These are phyloP conservation scores for Bujurquina vittata DNA, from an alignment of 2,113 vertebrate genomes.

Conservation along the genomic window DNA sequence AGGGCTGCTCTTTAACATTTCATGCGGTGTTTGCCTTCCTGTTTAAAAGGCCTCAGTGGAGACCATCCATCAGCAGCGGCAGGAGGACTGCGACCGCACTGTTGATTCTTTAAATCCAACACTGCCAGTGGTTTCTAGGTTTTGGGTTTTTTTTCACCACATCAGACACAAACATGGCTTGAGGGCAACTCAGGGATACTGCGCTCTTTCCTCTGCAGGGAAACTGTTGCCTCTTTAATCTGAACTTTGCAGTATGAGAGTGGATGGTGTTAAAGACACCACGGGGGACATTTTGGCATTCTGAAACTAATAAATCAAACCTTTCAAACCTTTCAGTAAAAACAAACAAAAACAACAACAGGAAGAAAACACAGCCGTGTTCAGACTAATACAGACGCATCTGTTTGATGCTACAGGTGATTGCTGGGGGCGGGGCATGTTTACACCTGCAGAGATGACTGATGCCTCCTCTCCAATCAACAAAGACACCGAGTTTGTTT, in stretches of 20 bases:
- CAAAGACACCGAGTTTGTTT: neutral
- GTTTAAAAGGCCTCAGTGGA: constrained; percentile 20
- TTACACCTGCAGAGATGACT: neutral
- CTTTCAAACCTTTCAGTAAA: neutral
- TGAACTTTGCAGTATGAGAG: neutral
- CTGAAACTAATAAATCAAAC: neutral
- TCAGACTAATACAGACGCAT: neutral
- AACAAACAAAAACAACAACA: neutral
- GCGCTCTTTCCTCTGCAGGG: neutral
- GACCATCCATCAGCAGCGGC: constrained; percentile 39
- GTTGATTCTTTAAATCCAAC: constrained; percentile 23
- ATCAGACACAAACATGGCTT: constrained; percentile 14
- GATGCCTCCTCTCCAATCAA: neutral
- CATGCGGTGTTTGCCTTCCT: constrained; percentile 38
- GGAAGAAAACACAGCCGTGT: neutral
- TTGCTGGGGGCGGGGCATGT: constrained; percentile 13
- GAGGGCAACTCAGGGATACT: neutral
- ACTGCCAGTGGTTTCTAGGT: neutral
- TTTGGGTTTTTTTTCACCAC: constrained; percentile 22
- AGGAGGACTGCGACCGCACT: constrained; percentile 3
- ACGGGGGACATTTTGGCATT: neutral
- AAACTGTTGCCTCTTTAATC: neutral
- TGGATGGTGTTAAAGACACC: neutral
- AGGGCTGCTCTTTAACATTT: neutral
- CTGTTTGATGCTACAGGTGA: neutral